A percentile compares a stretch with the other conserved stretches of the same genome.
phyloP scores from a whole-genome alignment of 2,113 vertebrate genomes.

The Halichoeres trimaculatus region DNA sequence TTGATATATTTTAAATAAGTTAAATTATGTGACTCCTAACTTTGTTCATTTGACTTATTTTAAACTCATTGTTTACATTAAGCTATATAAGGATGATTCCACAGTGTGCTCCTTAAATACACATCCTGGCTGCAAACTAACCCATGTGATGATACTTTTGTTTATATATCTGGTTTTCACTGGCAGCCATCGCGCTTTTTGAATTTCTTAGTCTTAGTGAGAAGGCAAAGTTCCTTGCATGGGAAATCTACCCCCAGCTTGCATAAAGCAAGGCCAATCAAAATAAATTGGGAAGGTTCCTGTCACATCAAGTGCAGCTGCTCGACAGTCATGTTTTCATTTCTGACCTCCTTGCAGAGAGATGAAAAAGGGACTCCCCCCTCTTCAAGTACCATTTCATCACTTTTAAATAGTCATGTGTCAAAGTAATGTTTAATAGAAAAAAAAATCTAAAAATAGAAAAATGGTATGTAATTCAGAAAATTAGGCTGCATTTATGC shows the following conservation, averaged over 20 bases:
- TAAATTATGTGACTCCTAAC: slow-evolving; percentile 31
- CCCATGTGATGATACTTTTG: slow-evolving; percentile 17
- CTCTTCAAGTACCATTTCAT: slow-evolving; percentile 10
- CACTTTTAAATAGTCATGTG: not conserved
- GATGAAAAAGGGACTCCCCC: slow-evolving; percentile 28
- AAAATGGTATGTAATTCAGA: no score
- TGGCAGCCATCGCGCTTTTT: slow-evolving; percentile 35
- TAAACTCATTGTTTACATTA: no score
- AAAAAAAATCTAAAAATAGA: not conserved
- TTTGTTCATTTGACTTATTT: slow-evolving; percentile 30
- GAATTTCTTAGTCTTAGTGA: slow-evolving; percentile 53
- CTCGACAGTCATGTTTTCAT: slow-evolving; percentile 58
- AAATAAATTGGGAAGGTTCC: slow-evolving; percentile 74
- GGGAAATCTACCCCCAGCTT: slow-evolving; percentile 59
- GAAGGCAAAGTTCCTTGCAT: slow-evolving; percentile 44
- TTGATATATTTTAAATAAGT: not conserved
- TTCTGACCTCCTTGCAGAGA: slow-evolving; percentile 56
- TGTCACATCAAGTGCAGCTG: slow-evolving; percentile 73
- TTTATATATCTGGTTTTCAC: slow-evolving; percentile 33
- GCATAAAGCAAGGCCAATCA: slow-evolving; percentile 74
- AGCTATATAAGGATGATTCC: no score
- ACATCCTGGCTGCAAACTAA: not conserved
- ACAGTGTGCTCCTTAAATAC: slow-evolving; percentile 1
- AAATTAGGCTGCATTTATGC: no score
- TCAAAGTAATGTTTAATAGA: slow-evolving; percentile 4